Evolutionary conservation across 2,797 vertebrate genomes (phyloP).

Genomic region (Periophthalmus magnuspinnatus): DNA sequence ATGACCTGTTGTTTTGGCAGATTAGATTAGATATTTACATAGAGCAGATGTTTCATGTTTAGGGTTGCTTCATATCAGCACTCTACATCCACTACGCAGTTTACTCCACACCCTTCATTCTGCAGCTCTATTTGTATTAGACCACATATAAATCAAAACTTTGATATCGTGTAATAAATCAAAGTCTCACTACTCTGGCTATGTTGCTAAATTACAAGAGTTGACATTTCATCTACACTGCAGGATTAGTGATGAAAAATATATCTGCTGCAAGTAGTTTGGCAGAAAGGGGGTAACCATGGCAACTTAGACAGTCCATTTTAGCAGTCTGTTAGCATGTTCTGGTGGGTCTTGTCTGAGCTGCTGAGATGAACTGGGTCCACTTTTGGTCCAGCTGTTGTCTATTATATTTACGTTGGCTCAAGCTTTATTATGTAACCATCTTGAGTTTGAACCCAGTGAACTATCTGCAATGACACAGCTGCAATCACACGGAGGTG

Average conservation of each 20-base stretch:
- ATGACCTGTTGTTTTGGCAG: conserved; percentile 14
- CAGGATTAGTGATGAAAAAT: conserved; percentile 1
- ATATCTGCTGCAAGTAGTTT: background rate
- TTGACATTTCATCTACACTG: conserved; percentile 3
- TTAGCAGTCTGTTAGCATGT: background rate
- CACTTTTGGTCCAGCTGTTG: background rate
- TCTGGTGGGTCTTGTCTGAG: background rate
- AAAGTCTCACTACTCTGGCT: background rate
- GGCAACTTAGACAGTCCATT: conserved; percentile 3
- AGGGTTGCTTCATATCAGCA: conserved; percentile 26
- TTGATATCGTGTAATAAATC: background rate
- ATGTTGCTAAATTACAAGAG: background rate
- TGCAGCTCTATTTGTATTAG: conserved; percentile 11
- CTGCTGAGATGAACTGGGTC: background rate
- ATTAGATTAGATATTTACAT: conserved; percentile 22
- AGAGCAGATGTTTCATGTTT: background rate
- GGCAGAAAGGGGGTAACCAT: conserved; percentile 1
- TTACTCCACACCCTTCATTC: conserved; percentile 22
- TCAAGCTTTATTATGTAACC: background rate
- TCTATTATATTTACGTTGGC: background rate
- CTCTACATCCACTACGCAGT: conserved; percentile 32
- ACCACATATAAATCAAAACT: background rate
- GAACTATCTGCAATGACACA: conserved; percentile 4
- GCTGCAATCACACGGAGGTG: background rate
- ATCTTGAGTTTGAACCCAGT: conserved; percentile 9